Evolutionary conservation across 1,140 invertebrate genomes (phyloP), one percentile per base, ranked within the genome.

Genomic region (Leptopilina boulardi): DNA sequence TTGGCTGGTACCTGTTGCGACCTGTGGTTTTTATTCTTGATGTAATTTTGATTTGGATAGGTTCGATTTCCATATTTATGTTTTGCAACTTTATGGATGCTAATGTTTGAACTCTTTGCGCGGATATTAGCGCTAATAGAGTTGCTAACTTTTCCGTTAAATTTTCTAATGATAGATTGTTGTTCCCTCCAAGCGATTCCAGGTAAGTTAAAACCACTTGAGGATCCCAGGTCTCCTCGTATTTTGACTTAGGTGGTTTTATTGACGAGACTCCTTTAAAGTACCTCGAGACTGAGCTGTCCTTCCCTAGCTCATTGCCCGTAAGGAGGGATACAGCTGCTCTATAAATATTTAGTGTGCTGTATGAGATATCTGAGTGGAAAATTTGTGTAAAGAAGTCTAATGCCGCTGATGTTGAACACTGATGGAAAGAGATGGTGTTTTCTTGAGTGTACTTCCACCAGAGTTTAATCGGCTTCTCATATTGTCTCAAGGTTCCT

Each of bases 221-320:
- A 66, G 34, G 73, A 34, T 72, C 73, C 73, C 73, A 75, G 6
- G 30, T 30, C 9, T 34, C 21, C 4, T 59, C 54, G 26, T 59
- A 74, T 54, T 72, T 73, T 51, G 34, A 54, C 51, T 70, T 77
- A 8, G 26, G 38, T 15, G 34, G 76, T 73, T n/a, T 77, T n/a
- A 70, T 2, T 38, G 10, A 30, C 5, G 13, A 73, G 6, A 51
- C 66, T 34, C 71, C 71, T 77, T 51, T 70, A 26, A 26, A 77
- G 26, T 30, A 75, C 9, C 54, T 19, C 3, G 42, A 19, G 10
- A 77, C 44, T 5, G 23, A 1, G 1, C 15, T 8, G 19, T 73
- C 23, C 9, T 70, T 30, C 8, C 19, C 19, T 15, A 70, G 6
- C 15, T 70, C 26, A 8, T 26, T 70, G 11, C 30, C 26, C 23